Percentiles rank a stretch among this genome's conserved stretches.
Evolutionary conservation across 1,140 invertebrate species (phyloP).

Genomic region (Drosophila erecta): DNA sequence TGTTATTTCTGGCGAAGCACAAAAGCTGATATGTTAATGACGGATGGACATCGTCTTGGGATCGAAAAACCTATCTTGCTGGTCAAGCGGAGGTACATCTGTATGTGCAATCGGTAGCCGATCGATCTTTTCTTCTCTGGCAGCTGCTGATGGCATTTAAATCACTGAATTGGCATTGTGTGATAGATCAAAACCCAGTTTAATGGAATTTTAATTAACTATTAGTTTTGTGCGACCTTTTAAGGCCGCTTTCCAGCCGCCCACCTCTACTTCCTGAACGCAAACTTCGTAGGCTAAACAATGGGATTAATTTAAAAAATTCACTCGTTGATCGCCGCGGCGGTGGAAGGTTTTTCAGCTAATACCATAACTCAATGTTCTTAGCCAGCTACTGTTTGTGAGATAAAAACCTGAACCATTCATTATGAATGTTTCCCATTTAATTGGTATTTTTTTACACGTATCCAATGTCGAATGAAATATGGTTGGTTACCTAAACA

Average conservation of each 20-base stretch:
- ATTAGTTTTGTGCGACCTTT: slow-evolving; percentile 62
- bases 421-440: neutral
- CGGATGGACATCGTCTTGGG: slow-evolving; percentile 45
- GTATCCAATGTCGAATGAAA: slow-evolving; percentile 1
- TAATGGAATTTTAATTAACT: slow-evolving; percentile 80
- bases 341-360: slow-evolving; percentile 3
- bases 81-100: slow-evolving; percentile 11
- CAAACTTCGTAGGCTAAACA: slow-evolving; percentile 7
- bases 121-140: slow-evolving; percentile 56
- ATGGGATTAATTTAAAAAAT: neutral
- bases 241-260: slow-evolving; percentile 26
- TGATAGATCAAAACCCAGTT: slow-evolving; percentile 55
- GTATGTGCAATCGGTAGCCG: slow-evolving; percentile 49
- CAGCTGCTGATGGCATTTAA: slow-evolving; percentile 70
- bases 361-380: slow-evolving; percentile 4
- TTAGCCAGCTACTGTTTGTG: neutral
- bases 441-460: slow-evolving; percentile 19
- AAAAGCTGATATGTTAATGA: slow-evolving; percentile 70
- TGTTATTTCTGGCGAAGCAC: slow-evolving; percentile 44
- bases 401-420: neutral
- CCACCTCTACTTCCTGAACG: slow-evolving; percentile 1
- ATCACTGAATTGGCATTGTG: slow-evolving; percentile 52
- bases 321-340: neutral
- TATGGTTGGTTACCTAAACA: slow-evolving; percentile 9
- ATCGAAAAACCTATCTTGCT: slow-evolving; percentile 23